Evolutionary conservation across 2,888 invertebrate genomes (phyloP), one percentile per base, ranked within the genome.

Genomic region (Clusia tigrina): DNA sequence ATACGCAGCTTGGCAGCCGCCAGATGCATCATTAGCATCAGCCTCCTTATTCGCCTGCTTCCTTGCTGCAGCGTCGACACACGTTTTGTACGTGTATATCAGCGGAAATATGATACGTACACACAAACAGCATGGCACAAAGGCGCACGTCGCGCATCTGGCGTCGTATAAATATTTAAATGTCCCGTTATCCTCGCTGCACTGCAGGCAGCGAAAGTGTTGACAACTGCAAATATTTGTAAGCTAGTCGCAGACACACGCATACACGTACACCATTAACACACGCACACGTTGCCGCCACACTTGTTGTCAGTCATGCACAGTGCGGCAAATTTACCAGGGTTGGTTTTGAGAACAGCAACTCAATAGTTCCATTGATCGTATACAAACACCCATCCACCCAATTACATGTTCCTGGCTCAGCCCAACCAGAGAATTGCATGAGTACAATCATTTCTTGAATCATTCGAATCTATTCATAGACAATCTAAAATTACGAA

Each of bases 141-240:
- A n/a, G n/a, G n/a, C n/a, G n/a, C n/a, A n/a, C 32, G 5, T 32
- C 32, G 32, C 32, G 5, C 32, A n/a, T 12, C 32, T 32, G 32
- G 5, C 12, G 32, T 12, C 5, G 32, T 32, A 32, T 9, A 32
- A 12, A 32, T 32, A 12, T 32, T 32, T 12, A 42, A 42, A 42
- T 42, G 6, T n/a, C 3, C 42, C n/a, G 42, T 42, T 42, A 42
- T 42, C 42, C 42, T 42, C n/a, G 42, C 42, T 10, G n/a, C 22
- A 18, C 18, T n/a, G n/a, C n/a, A n/a, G 46, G 48, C 58, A 18
- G 25, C 57, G n/a, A 57, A 26, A 58, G 58, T 58, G 58, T 58
- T 58, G 58, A 58, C 48, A 48, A 26, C 58, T 58, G 48, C 18
- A 48, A 37, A 51, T 37, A 32, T 58, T 48, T 22, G 58, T 58